A percentile compares a stretch with the other conserved stretches of the same genome.
phyloP scores from a whole-genome alignment of 2,797 vertebrate genomes.

The Hypotaenidia philippensis region DNA sequence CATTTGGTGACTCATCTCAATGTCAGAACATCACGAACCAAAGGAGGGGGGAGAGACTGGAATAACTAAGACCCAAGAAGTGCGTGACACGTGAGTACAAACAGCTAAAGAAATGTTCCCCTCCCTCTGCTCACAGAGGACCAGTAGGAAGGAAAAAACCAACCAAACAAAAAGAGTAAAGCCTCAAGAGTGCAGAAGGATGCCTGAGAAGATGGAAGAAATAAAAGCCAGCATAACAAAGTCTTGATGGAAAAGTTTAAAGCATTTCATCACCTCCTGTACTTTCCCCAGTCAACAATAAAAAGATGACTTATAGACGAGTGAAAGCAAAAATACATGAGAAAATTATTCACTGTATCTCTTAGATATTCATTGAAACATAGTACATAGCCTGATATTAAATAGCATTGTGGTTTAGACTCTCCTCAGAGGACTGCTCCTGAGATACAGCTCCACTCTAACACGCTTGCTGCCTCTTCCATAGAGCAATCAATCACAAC shows the following conservation, averaged over 20 bases:
- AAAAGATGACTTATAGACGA: not conserved
- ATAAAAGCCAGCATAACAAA: not conserved
- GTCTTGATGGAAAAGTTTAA: not conserved
- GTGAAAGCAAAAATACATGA: not conserved
- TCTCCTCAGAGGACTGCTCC: not conserved
- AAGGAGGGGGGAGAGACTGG: not conserved
- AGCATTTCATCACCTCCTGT: not conserved
- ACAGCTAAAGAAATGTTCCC: not conserved
- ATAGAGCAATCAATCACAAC: not conserved
- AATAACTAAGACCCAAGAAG: not conserved
- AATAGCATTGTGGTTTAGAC: not conserved
- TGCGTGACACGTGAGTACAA: not conserved
- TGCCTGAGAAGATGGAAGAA: not conserved
- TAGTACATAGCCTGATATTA: not conserved
- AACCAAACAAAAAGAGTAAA: not conserved
- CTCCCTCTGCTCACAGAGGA: not conserved
- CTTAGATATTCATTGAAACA: not conserved
- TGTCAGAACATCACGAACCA: not conserved
- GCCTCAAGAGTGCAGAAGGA: not conserved
- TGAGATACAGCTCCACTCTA: not conserved
- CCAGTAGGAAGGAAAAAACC: not conserved
- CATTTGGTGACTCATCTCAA: conserved; percentile 22
- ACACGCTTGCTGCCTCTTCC: not conserved
- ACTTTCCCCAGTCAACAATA: not conserved
- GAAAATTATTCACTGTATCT: not conserved